Percentiles rank a stretch among this genome's conserved stretches.
These are phyloP conservation scores for Chrysoperla carnea DNA, from an alignment of 1,140 invertebrate genomes.

Conservation along the genomic window DNA sequence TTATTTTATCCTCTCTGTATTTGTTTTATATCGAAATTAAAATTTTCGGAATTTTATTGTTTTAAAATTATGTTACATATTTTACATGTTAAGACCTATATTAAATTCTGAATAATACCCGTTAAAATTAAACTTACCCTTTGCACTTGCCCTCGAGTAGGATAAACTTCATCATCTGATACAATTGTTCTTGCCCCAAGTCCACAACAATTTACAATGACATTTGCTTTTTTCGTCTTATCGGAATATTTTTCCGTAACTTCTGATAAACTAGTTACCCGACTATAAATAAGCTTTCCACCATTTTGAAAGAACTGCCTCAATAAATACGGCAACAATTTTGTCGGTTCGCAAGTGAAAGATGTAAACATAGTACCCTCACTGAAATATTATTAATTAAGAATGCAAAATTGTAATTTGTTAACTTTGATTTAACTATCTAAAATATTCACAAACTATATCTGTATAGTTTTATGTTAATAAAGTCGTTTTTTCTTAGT, in stretches of 20 bases:
- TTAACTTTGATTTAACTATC: too few species aligned
- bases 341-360: slow-evolving; percentile 36
- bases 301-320: slow-evolving; percentile 33
- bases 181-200: slow-evolving; percentile 35
- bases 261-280: slow-evolving; percentile 10
- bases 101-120: too few species aligned
- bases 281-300: slow-evolving; percentile 24
- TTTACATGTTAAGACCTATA: too few species aligned
- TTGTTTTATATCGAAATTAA: too few species aligned
- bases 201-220: slow-evolving; percentile 58
- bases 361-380: slow-evolving; percentile 37
- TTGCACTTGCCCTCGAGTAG: slow-evolving; percentile 52
- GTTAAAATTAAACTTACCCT: slow-evolving; percentile 35
- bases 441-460: too few species aligned
- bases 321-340: slow-evolving; percentile 39
- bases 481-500: too few species aligned
- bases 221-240: slow-evolving; percentile 32
- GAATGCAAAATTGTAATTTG: too few species aligned
- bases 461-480: too few species aligned
- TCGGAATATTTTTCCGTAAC: slow-evolving; percentile 32
- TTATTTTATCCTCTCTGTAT: too few species aligned
- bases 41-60: too few species aligned
- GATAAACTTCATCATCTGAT: slow-evolving; percentile 31
- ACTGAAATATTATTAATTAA: slow-evolving; percentile 30
- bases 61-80: too few species aligned